Evolutionary conservation across 2,113 vertebrate species (phyloP), one percentile per base, ranked within the genome.

Genomic region (Bos javanicus): DNA sequence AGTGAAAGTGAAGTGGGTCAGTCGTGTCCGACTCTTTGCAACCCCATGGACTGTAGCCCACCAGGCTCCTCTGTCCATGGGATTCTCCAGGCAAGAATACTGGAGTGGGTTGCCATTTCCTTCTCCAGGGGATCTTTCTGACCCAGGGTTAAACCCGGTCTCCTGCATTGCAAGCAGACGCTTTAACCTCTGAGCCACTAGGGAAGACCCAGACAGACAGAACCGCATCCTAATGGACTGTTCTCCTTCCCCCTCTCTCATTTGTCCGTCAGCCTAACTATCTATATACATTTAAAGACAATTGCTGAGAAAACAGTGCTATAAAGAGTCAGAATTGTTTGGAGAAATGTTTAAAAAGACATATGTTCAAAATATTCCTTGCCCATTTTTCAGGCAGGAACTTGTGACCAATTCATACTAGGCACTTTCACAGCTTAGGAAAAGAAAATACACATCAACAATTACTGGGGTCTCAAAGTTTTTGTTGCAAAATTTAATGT

Each of bases 11-110:
- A 62, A 62, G 28, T 62, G 28, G 28, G 28, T 62, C 60, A 62
- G 28, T 3, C 0, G 2, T 62, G 60, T 33, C 7, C 6, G 0
- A 16, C 28, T 62, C 6, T 62, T 30, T 30, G 60, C 1, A 1
- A 62, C 60, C 6, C 60, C 0, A 0, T 62, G 60, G 60, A 15
- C 13, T 7, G 13, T 13, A 62, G 60, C 28, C 28, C 60, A 62
- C 28, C 60, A 62, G 28, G 60, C 28, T 30, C 28, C 13, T 62
- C 60, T 62, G 60, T 62, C 28, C 60, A 62, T 62, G 60, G 28
- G 28, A 62, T 30, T 62, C 60, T 15, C 60, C 60, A 62, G 60
- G 13, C 60, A 62, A 62, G 60, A 62, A 62, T 30, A 30, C 28
- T 33, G 13, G 60, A 62, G 13, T 62, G 28, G 60, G 28, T 62